Evolutionary conservation across 2,888 invertebrate genomes (phyloP).

Genomic region (Furcula furcula): DNA sequence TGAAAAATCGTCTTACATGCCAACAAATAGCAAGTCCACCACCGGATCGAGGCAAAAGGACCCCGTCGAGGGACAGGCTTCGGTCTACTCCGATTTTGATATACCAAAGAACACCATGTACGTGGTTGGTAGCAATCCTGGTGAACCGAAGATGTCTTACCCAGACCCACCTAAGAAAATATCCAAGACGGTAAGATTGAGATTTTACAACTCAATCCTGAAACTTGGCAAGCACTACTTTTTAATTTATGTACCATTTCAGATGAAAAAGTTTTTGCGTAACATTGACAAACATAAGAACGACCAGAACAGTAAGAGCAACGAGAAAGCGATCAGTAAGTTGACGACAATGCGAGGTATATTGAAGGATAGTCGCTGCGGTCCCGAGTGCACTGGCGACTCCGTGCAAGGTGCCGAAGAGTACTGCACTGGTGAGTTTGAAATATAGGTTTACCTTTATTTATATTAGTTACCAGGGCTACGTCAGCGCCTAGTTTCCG

Average conservation of each 20-base stretch:
- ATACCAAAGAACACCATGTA: slow-evolving; percentile 72
- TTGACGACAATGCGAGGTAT: slow-evolving; percentile 69
- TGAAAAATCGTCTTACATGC: slow-evolving; percentile 52
- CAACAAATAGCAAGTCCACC: slow-evolving; percentile 70
- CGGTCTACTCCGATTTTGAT: slow-evolving; percentile 66
- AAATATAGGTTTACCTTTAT: too few relatives aligned
- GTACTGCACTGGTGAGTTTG: slow-evolving; percentile 39
- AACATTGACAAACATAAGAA: slow-evolving; percentile 74
- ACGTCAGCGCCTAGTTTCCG: too few relatives aligned
- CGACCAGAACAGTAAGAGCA: slow-evolving; percentile 54
- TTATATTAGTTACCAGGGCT: too few relatives aligned
- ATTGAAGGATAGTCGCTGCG: slow-evolving; percentile 68
- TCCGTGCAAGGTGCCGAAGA: slow-evolving; percentile 55
- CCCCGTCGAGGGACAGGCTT: slow-evolving; percentile 46
- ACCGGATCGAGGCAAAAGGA: slow-evolving; percentile 61
- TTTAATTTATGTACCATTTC: too few relatives aligned
- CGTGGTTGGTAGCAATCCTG: slow-evolving; percentile 73
- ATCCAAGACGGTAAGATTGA: slow-evolving; percentile 62
- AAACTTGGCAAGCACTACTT: too few relatives aligned
- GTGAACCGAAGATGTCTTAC: slow-evolving; percentile 74
- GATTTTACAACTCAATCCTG: neutral
- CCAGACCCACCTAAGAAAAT: slow-evolving; percentile 71
- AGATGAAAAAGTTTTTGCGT: slow-evolving; percentile 75
- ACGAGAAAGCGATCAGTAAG: slow-evolving; percentile 63
- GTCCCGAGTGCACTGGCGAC: slow-evolving; percentile 72